Conservation (phyloP, 1,140 invertebrate species). For the Pachyrhynchus sulphureomaculatus region DNA sequence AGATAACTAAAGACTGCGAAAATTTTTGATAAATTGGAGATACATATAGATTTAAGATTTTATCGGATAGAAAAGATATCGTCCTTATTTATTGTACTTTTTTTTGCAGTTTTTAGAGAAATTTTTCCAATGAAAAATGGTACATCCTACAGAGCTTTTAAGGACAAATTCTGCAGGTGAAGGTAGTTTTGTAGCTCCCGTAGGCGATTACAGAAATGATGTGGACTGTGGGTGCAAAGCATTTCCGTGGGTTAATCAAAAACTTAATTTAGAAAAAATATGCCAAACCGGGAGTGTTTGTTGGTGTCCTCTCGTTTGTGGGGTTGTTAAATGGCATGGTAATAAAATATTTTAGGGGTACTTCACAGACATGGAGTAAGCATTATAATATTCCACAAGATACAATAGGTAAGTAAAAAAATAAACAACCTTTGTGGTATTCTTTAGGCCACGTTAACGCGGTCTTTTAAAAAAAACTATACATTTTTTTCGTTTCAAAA, state of each 20-base stretch:
- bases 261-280: conserved; percentile 58
- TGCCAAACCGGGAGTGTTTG: conserved; percentile 57
- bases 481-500: too few relatives aligned
- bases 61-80: too few relatives aligned
- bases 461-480: too few relatives aligned
- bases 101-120: too few relatives aligned
- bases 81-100: too few relatives aligned
- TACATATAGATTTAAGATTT: too few relatives aligned
- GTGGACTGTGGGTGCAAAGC: conserved; percentile 64
- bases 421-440: too few relatives aligned
- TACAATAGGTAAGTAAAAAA: conserved; percentile 36
- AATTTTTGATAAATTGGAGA: too few relatives aligned
- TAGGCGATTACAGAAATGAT: conserved; percentile 52
- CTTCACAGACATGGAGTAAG: conserved; percentile 51
- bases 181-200: conserved; percentile 38
- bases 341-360: conserved; percentile 58
- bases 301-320: conserved; percentile 55
- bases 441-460: too few relatives aligned
- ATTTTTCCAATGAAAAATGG: conserved; percentile 40
- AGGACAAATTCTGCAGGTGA: conserved; percentile 49
- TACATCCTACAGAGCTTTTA: conserved; percentile 44
- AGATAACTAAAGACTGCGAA: too few relatives aligned
- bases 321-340: conserved; percentile 58
- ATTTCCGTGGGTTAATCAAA: conserved; percentile 54
- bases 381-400: conserved; percentile 41